phyloP scores from a whole-genome alignment of 2,888 invertebrate genomes.

The Macrophya annulata region DNA sequence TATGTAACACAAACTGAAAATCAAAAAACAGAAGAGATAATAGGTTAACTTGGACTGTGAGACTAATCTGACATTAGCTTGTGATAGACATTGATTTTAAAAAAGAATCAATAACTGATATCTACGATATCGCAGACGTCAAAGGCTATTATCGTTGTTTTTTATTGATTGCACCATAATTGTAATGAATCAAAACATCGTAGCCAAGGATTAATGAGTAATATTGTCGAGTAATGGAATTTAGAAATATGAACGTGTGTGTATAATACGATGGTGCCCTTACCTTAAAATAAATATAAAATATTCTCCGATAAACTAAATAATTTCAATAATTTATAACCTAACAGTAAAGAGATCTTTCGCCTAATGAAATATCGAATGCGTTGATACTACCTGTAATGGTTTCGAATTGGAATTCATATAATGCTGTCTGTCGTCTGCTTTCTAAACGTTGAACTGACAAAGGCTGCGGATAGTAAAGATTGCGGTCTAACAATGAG shows the following conservation, averaged over 20 bases:
- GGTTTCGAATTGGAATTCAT: constrained; percentile 26
- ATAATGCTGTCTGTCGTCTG: constrained; percentile 21
- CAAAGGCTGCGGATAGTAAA: neutral
- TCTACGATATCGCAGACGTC: neutral
- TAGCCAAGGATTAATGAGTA: neutral
- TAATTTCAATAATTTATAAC: constrained; percentile 21
- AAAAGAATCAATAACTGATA: neutral
- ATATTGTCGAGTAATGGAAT: neutral
- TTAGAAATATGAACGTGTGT: neutral
- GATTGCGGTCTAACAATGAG: neutral
- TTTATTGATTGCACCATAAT: constrained; percentile 43
- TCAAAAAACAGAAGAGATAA: neutral
- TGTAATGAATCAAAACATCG: neutral
- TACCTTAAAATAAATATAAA: constrained; percentile 17
- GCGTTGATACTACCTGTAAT: constrained; percentile 10
- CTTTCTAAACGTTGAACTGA: constrained; percentile 21
- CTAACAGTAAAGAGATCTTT: neutral
- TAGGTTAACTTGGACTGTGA: neutral
- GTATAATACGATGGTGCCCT: neutral
- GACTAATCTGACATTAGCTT: neutral
- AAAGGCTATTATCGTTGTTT: constrained; percentile 2
- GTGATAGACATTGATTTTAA: neutral
- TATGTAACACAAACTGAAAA: constrained; percentile 22
- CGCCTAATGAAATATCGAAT: neutral
- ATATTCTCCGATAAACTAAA: neutral